Conservation (phyloP, 92 coral and sea anemone species). For the Porites cylindrica region DNA sequence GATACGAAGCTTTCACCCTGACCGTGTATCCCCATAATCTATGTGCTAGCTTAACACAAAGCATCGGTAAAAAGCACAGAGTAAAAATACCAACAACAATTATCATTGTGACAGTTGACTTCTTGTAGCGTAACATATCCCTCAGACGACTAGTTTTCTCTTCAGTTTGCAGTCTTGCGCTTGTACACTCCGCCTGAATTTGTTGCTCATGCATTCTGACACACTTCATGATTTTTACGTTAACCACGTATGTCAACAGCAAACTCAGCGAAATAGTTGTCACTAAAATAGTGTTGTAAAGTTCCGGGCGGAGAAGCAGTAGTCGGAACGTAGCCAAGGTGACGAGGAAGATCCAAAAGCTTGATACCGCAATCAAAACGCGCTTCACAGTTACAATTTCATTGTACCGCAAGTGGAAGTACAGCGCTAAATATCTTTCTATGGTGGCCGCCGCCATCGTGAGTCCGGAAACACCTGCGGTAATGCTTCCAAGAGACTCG, state of each 20-base stretch:
- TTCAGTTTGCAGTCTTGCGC: neutral
- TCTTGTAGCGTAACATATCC: conserved; percentile 40
- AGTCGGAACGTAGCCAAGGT: conserved; percentile 18
- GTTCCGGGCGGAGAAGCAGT: conserved; percentile 9
- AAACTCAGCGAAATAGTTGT: conserved; percentile 22
- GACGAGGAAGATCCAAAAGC: conserved; percentile 42
- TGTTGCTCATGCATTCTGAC: conserved; percentile 43
- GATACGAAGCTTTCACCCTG: conserved; percentile 39
- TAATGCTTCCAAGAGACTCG: conserved; percentile 27
- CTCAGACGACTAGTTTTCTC: neutral
- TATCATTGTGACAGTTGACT: conserved; percentile 48
- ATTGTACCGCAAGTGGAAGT: conserved; percentile 59
- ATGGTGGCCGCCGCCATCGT: conserved; percentile 47
- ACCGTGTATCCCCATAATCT: conserved; percentile 39
- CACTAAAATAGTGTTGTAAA: conserved; percentile 22
- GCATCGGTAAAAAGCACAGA: conserved; percentile 28
- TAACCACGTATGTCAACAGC: conserved; percentile 28
- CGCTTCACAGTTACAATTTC: conserved; percentile 46
- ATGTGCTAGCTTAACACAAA: conserved; percentile 35
- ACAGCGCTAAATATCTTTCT: conserved; percentile 54
- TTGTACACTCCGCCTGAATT: neutral
- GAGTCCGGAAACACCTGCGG: conserved; percentile 34
- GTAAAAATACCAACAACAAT: conserved; percentile 51
- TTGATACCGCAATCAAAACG: conserved; percentile 8
- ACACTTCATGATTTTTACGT: conserved; percentile 35